Conservation (phyloP, 2,113 vertebrate species). For the Ailurus styani region DNA sequence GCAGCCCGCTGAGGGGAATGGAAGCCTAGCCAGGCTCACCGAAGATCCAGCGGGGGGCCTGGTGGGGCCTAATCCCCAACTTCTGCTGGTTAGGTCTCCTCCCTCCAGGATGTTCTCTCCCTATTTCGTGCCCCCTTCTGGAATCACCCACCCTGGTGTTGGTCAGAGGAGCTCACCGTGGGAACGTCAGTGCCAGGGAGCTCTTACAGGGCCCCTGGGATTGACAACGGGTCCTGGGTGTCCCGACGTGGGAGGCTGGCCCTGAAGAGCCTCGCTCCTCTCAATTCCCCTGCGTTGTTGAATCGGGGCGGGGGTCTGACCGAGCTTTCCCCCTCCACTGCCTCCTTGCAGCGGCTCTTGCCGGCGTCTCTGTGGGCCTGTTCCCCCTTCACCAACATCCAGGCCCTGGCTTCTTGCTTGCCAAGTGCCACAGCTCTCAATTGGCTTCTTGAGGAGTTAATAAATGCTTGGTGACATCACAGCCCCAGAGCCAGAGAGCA, state of each 20-base stretch:
- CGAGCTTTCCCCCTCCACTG: background rate
- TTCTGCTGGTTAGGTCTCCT: background rate
- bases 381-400: background rate
- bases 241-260: background rate
- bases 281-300: background rate
- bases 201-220: background rate
- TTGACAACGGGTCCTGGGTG: background rate
- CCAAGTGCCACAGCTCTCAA: constrained; percentile 36
- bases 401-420: background rate
- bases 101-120: background rate
- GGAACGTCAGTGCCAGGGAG: background rate
- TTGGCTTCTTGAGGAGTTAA: constrained; percentile 46
- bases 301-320: background rate
- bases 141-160: background rate
- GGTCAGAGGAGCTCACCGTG: background rate
- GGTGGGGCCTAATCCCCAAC: background rate
- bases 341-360: background rate
- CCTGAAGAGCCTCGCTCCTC: background rate
- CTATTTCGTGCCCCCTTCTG: background rate
- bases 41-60: background rate
- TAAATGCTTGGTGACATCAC: constrained; percentile 49
- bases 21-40: background rate
- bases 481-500: background rate
- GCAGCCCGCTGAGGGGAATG: background rate
- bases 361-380: background rate